These are phyloP conservation scores for Urocitellus parryii DNA, from an alignment of 2,113 vertebrate species.

Conservation along the genomic window DNA sequence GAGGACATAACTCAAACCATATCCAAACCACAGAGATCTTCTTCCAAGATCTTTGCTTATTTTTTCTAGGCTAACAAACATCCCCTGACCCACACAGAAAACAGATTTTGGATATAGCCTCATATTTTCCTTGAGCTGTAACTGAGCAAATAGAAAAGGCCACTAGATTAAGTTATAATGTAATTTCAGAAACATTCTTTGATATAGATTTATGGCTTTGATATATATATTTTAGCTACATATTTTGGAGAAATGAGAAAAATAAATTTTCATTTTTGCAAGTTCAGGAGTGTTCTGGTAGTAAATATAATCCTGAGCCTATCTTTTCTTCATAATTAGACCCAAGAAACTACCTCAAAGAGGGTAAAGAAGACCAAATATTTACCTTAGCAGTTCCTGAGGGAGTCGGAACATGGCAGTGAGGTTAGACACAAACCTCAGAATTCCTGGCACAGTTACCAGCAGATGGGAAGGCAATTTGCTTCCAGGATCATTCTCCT, in stretches of 20 bases:
- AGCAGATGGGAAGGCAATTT: background rate
- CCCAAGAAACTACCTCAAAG: background rate
- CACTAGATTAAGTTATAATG: background rate
- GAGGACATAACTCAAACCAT: background rate
- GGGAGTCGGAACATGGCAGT: background rate
- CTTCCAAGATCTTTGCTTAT: background rate
- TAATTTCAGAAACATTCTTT: conserved; percentile 4
- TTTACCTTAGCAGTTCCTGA: background rate
- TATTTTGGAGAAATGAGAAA: conserved; percentile 36
- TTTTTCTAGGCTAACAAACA: background rate
- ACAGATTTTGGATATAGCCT: background rate
- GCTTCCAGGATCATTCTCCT: background rate
- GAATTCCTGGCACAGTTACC: background rate
- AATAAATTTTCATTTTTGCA: background rate
- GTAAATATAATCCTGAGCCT: background rate
- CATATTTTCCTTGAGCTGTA: background rate
- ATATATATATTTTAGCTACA: background rate
- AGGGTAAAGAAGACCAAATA: background rate
- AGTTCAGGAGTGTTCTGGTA: background rate
- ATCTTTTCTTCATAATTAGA: background rate
- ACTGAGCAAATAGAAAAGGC: background rate
- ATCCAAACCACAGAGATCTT: background rate
- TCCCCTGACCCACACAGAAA: background rate
- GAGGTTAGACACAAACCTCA: accelerated
- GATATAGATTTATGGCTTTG: background rate